Base-by-base conservation (phyloP, 2,888 invertebrate species). In the Ormyrus nitidulus region DNA sequence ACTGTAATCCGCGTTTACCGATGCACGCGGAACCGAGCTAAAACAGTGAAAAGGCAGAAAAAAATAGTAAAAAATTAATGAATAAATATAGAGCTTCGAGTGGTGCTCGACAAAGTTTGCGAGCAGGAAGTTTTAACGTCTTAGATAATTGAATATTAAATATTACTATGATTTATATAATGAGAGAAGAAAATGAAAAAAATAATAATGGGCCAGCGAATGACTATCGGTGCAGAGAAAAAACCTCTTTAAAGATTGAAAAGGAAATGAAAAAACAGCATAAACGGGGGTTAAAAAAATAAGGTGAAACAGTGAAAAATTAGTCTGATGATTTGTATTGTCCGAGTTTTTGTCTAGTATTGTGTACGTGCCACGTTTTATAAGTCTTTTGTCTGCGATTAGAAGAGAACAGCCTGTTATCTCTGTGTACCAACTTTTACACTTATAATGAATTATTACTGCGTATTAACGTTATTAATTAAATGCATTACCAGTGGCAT, bases 321-420 rank as follows among this genome's bases (percentile, higher is more conserved):
- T 87, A 89, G 87, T 89, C 86, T 87, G 88, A 86, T 89, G 87
- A 88, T 88, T 89, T 89, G 88, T 90, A 87, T 89, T 88, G 88
- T 89, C 88, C 85, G 83, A 87, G 87, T 89, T 89, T 89, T 89
- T 88, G 89, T 89, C 87, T 89, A 89, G 87, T 89, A 89, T 88
- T 88, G 89, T 90, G 88, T 87, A 88, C 87, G 89, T 90, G 87
- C 88, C 87, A 89, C 89, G 87, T 89, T 89, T 90, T 89, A 87
- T 89, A 89, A 88, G 87, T 88, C 87, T 87, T 87, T 88, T 88
- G 86, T 88, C 87, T 86, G 87, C 88, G 87, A 84, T 84, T 84
- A 86, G 81, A 85, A 87, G 85, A 70, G 62, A 80, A 70, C 87
- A 88, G 87, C 87, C 88, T 88, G 89, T 89, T 89, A 89, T 89